These are phyloP conservation scores for Doryteuthis pealeii DNA, from an alignment of 1,140 invertebrate species.

Conservation along the genomic window DNA sequence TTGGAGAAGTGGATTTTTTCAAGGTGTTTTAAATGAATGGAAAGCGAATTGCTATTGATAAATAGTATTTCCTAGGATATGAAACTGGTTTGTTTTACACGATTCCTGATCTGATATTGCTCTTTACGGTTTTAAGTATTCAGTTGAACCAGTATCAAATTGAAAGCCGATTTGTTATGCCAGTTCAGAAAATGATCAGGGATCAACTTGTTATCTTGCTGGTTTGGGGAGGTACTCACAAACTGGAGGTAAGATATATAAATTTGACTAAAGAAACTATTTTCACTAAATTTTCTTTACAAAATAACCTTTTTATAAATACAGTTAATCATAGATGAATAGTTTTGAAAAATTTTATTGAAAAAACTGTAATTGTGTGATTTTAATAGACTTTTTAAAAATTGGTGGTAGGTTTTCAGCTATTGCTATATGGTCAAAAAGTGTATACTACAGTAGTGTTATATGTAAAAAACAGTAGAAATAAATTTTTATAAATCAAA, in stretches of 20 bases:
- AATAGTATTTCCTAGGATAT: slow-evolving; percentile 12
- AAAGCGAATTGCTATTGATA: slow-evolving; percentile 11
- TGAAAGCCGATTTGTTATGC: slow-evolving; percentile 64
- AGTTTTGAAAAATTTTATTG: no score
- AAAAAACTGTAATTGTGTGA: no score
- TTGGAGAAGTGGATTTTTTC: background rate
- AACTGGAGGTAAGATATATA: background rate
- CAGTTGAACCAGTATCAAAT: slow-evolving; percentile 68
- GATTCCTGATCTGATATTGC: slow-evolving; percentile 9
- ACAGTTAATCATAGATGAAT: no score
- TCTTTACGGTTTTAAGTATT: slow-evolving; percentile 64
- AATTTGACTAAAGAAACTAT: no score
- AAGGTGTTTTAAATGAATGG: background rate
- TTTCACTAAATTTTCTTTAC: no score
- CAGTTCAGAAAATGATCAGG: background rate
- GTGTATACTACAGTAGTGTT: no score
- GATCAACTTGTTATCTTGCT: slow-evolving; percentile 71
- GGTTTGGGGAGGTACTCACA: slow-evolving; percentile 72
- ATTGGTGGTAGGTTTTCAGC: no score
- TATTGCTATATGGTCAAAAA: no score
- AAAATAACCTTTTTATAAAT: no score
- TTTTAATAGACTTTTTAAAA: no score
- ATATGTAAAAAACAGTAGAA: no score
- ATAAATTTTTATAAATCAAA: no score
- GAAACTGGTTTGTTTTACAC: background rate